Evolutionary conservation across 2,113 vertebrate species (phyloP), one percentile per base, ranked within the genome.

Genomic region (Penelope pileata): DNA sequence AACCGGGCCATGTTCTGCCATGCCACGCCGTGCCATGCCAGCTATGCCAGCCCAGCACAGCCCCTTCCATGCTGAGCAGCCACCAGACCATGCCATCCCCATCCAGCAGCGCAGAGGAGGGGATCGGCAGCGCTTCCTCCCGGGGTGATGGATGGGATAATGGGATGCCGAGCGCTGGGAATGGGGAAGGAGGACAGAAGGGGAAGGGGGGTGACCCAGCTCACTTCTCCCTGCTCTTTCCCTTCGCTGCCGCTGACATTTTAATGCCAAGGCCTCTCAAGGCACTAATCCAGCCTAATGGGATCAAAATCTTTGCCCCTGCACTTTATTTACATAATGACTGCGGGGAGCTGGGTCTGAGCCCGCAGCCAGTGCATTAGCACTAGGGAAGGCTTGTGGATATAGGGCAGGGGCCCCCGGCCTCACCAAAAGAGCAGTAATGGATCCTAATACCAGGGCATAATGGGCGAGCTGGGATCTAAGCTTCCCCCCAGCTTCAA

Each of bases 201-300:
- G 2, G 58, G 34, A 43, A 30, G 0, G 2, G 59, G 54, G 47
- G 17, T 6, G 22, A 47, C 2, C 22, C 10, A 0, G 42, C 42
- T 34, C 43, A 17, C 45, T 48, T 19, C 45, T 48, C 45, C n/a
- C 19, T 21, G 32, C n/a, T 19, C 81, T 42, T 73, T 53, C 51
- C 40, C 78, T 51, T 34, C 60, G 2, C 34, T 15, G 3, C 48
- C 1, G 2, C 18, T 21, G 79, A 32, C 43, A 73, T 45, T 32
- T 23, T 60, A 42, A 87, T 68, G 93, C 95, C 93, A 84, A 75
- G 62, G 64, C 74, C 84, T 64, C 22, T 5, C 69, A 32, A 76
- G 47, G 83, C 83, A 60, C 94, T 97, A 97, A 98, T 97, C 97
- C 96, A 29, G 43, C 40, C 92, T 97, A 96, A 98, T 94, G 96